Percentiles rank a stretch among this genome's conserved stretches.
phyloP scores from a whole-genome alignment of 2,888 invertebrate species.

The Hypomecis punctinalis region DNA sequence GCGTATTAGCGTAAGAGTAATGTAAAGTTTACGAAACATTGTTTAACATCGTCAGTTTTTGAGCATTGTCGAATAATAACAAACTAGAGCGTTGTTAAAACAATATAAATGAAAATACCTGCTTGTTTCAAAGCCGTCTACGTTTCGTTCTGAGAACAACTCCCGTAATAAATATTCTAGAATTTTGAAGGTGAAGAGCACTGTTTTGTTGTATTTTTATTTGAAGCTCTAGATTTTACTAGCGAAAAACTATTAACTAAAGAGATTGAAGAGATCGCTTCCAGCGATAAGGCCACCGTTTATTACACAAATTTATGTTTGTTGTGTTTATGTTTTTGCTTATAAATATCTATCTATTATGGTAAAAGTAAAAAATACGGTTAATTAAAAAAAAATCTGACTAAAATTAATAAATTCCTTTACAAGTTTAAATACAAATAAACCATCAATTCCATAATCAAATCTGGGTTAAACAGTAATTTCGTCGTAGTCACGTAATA shows the following conservation, averaged over 20 bases:
- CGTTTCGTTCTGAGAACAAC: conserved; percentile 24
- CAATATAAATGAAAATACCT: conserved; percentile 28
- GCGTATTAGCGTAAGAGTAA: conserved; percentile 19
- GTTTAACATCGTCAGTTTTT: conserved; percentile 27
- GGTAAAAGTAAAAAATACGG: no score
- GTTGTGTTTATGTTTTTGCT: no score
- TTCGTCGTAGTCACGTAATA: no score
- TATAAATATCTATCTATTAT: no score
- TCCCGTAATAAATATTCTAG: conserved; percentile 17
- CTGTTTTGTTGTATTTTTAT: conserved; percentile 1
- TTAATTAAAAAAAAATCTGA: no score
- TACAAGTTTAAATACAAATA: no score
- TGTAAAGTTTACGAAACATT: conserved; percentile 26
- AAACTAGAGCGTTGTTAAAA: conserved; percentile 25
- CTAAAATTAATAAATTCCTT: no score
- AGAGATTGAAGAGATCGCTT: no score
- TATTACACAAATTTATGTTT: no score
- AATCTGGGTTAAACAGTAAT: no score
- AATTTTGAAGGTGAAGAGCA: conserved; percentile 15
- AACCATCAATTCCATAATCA: no score
- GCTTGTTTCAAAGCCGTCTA: conserved; percentile 18
- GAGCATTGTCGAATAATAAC: conserved; percentile 26
- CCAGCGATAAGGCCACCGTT: no score
- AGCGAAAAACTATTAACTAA: background rate
- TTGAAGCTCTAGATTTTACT: background rate